A percentile compares a stretch with the other conserved stretches of the same genome.
Evolutionary conservation across 2,113 vertebrate genomes (phyloP).

Genomic region (Oxyura jamaicensis): DNA sequence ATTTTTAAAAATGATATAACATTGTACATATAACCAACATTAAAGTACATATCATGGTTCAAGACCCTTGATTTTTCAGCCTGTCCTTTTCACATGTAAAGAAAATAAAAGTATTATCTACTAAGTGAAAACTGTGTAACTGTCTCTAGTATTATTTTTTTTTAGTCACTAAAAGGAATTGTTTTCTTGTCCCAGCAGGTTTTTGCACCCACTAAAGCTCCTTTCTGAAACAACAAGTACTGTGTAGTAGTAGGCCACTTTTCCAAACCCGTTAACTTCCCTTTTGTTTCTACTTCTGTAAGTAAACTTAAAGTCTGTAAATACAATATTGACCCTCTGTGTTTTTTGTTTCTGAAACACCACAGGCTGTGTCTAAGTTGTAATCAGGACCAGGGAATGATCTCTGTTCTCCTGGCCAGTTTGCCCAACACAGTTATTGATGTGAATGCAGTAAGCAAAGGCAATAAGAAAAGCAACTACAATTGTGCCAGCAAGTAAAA

Average conservation of each 20-base stretch:
- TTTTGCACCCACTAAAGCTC: background rate
- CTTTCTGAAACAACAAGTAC: background rate
- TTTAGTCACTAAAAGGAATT: background rate
- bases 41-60: background rate
- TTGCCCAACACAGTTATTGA: background rate
- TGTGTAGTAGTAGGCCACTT: background rate
- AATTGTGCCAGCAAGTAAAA: background rate
- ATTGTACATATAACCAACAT: background rate
- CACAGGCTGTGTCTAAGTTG: background rate
- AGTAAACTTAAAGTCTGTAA: background rate
- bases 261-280: background rate
- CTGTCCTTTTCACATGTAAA: background rate
- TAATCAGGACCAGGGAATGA: background rate
- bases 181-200: background rate
- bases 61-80: background rate
- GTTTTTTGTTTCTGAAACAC: background rate
- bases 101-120: background rate
- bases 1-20: background rate
- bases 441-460: background rate
- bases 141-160: background rate
- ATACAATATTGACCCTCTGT: background rate
- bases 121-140: background rate
- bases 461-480: background rate
- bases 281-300: background rate
- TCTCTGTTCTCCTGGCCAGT: background rate